phyloP scores from a whole-genome alignment of 2,797 vertebrate species.

The Danio kyathit region DNA sequence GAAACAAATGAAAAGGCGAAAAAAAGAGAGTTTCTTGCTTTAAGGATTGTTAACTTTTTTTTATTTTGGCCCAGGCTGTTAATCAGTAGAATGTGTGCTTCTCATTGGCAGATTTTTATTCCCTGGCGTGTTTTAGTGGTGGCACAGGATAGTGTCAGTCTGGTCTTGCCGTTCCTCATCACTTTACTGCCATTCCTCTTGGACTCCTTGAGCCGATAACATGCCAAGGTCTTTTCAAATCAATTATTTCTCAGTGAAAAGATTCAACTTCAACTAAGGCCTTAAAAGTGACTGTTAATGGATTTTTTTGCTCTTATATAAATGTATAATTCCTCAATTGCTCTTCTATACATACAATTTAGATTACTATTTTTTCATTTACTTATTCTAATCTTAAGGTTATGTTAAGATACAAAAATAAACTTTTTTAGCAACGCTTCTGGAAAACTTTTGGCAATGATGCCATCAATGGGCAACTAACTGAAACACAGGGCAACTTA shows the following conservation, averaged over 20 bases:
- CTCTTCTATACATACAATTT: no score
- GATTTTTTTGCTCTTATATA: not conserved
- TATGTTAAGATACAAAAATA: no score
- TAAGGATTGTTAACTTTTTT: not conserved
- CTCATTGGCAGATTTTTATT: conserved; percentile 14
- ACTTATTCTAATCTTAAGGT: no score
- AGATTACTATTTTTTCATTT: no score
- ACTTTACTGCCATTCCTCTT: conserved; percentile 45
- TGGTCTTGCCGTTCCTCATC: conserved; percentile 29
- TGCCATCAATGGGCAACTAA: no score
- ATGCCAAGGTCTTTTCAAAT: conserved; percentile 36
- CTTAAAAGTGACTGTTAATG: conserved; percentile 29
- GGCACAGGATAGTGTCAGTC: conserved; percentile 11
- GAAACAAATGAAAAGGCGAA: conserved; percentile 13
- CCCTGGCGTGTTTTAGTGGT: conserved; percentile 32
- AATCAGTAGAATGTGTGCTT: conserved; percentile 8
- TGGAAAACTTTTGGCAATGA: no score
- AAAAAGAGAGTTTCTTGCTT: conserved; percentile 2
- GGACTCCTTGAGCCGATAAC: conserved; percentile 8
- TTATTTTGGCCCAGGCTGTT: conserved; percentile 4
- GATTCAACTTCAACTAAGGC: conserved; percentile 31
- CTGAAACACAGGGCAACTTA: no score
- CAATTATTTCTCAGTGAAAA: conserved; percentile 53
- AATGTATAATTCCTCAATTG: no score
- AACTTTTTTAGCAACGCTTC: no score